A percentile compares a stretch with the other conserved stretches of the same genome.
phyloP scores from a whole-genome alignment of 2,113 vertebrate genomes.

The Sinocyclocheilus maitianheensis region DNA sequence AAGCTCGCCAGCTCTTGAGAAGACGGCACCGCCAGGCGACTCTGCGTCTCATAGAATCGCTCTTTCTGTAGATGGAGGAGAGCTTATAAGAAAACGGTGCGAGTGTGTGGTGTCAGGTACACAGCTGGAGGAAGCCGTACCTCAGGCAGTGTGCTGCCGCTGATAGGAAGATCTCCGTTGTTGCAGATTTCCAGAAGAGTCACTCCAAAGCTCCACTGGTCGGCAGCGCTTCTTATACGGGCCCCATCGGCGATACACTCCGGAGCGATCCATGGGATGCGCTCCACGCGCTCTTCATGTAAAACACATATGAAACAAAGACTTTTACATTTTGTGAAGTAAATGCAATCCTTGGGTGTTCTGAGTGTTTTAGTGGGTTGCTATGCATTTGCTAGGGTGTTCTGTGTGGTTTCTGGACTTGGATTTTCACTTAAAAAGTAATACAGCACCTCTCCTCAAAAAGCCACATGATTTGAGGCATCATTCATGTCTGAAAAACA shows the following conservation, averaged over 20 bases:
- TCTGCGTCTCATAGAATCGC: conserved; percentile 85
- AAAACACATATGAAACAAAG: not conserved
- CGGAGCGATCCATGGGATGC: conserved; percentile 92
- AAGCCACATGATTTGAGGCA: not conserved
- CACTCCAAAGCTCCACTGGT: conserved; percentile 93
- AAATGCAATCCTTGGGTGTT: not conserved
- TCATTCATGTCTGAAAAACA: not conserved
- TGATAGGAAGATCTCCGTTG: conserved; percentile 84
- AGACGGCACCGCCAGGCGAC: conserved; percentile 78
- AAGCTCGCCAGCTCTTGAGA: conserved; percentile 83
- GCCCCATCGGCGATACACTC: conserved; percentile 78
- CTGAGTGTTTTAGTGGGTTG: not conserved
- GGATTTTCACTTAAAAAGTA: too few species aligned
- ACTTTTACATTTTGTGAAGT: not conserved
- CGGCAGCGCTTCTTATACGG: conserved; percentile 70
- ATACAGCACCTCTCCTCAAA: not conserved
- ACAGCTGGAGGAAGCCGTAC: conserved; percentile 64
- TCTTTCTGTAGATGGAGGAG: conserved; percentile 80
- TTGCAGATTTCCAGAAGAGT: conserved; percentile 93
- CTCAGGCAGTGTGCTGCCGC: conserved; percentile 76
- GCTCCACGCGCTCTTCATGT: conserved; percentile 83
- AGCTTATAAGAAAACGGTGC: not conserved
- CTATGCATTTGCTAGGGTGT: not conserved
- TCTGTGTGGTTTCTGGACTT: not conserved
- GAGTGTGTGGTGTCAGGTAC: not conserved